Conservation (phyloP, 2,113 vertebrate species). For the Pleuronectes platessa region DNA sequence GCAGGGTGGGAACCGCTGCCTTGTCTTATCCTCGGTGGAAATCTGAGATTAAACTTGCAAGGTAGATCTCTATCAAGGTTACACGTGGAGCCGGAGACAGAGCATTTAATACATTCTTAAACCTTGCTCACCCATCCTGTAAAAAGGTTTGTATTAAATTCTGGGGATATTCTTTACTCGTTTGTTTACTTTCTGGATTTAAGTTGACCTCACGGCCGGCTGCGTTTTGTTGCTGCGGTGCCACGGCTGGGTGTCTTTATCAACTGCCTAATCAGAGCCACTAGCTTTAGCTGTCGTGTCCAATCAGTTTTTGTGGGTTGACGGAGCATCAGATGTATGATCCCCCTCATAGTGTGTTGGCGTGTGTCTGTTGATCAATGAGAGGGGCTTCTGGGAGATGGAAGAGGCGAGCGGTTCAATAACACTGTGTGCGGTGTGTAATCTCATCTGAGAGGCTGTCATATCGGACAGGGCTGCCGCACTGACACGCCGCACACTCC, state of each 20-base stretch:
- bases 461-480: slow-evolving; percentile 69
- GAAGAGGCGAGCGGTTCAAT: slow-evolving; percentile 53
- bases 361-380: slow-evolving; percentile 63
- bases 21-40: slow-evolving; percentile 24
- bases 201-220: not conserved
- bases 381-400: slow-evolving; percentile 56
- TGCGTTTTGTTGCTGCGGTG: not conserved
- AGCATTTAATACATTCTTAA: not conserved
- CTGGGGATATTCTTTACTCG: not conserved
- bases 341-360: slow-evolving; percentile 8
- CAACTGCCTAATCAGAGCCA: slow-evolving; percentile 51
- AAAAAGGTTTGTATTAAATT: slow-evolving; percentile 1
- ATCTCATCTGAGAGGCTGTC: slow-evolving; percentile 76
- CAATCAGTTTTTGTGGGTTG: slow-evolving; percentile 53
- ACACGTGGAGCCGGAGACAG: not conserved
- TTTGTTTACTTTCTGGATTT: slow-evolving; percentile 1
- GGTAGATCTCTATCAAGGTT: slow-evolving; percentile 34
- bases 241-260: slow-evolving; percentile 40
- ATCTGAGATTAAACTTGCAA: slow-evolving; percentile 17
- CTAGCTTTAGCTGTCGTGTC: slow-evolving; percentile 61
- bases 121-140: not conserved
- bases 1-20: not conserved
- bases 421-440: slow-evolving; percentile 67
- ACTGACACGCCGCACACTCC: slow-evolving; percentile 59
- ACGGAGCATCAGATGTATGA: slow-evolving; percentile 53